Conservation (phyloP, 2,113 vertebrate genomes). For the Butorides virescens region DNA sequence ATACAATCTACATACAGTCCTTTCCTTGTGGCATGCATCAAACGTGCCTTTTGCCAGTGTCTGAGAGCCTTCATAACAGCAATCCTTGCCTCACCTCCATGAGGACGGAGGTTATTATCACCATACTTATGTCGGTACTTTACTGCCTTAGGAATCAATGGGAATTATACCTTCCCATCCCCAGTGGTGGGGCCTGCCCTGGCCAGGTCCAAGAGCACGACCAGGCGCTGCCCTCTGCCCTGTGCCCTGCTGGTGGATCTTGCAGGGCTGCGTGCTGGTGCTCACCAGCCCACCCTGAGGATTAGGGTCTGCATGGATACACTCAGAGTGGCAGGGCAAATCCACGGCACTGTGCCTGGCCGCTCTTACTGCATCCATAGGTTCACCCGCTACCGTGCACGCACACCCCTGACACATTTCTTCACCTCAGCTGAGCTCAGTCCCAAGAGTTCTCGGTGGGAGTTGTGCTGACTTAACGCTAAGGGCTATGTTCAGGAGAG, state of each 20-base stretch:
- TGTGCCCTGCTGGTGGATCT: background rate
- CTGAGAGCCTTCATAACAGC: background rate
- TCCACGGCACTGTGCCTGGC: background rate
- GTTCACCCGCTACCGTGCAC: no score
- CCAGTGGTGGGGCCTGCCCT: background rate
- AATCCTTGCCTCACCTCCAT: background rate
- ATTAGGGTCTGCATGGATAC: background rate
- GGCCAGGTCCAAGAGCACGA: fast-evolving
- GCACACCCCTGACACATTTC: background rate
- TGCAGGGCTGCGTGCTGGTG: background rate
- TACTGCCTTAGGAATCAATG: background rate
- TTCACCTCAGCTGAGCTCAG: background rate
- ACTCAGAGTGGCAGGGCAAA: fast-evolving
- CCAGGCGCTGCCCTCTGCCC: background rate
- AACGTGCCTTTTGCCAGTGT: background rate
- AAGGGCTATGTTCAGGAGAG: background rate
- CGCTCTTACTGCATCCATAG: background rate
- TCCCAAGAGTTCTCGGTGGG: background rate
- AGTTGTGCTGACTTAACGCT: background rate
- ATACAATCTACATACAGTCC: background rate
- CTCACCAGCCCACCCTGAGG: fast-evolving
- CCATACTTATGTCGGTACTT: background rate
- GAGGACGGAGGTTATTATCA: background rate
- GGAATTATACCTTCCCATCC: background rate
- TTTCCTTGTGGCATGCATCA: background rate